Base-by-base conservation (phyloP, 2,797 vertebrate species). In the Hylomyscus alleni region DNA sequence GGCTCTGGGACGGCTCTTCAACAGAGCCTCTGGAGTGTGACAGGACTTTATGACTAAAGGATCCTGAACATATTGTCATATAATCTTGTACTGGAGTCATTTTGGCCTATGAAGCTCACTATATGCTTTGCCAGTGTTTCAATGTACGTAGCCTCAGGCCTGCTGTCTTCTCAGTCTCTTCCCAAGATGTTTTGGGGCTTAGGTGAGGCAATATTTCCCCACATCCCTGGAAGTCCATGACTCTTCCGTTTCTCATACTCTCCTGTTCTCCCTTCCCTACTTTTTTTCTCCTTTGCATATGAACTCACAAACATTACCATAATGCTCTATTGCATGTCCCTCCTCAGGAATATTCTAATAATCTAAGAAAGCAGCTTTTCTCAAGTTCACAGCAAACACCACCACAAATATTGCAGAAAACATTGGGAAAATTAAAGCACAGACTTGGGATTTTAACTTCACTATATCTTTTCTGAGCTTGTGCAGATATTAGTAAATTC, bases 1-100 rank as follows among this genome's bases (percentile, higher is more conserved):
- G 9, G 96, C 95, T 56, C n/a, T 97, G 31, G 62, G 44, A 31
- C 96, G 94, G 77, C 29, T 96, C 19, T 73, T 93, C 76, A 47
- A 65, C 14, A 95, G 78, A 91, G 88, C 47, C 29, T 6, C 19
- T 4, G 24, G 2, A 13, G 44, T 24, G 22, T 29, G 8, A 15
- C 40, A 17, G 13, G 15, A n/a, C 65, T 78, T 62, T 37, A 26
- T 40, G 1, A 54, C 26, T 34, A 82, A 62, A 73, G 24, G 37
- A 47, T 37, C 4, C 24, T 91, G 37, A 83, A 67, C 11, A 24
- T 67, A 15, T 2, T 47, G 22, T 91, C 40, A 6, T 65, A 19
- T 62, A 84, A 10, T 60, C 5, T 31, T 47, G 67, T 9, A 8
- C 52, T 8, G 24, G 10, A 15, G 29, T 54, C n/a, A 31, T 78